Base-by-base conservation (phyloP, 2,888 invertebrate genomes). In the Folsomia candida region DNA sequence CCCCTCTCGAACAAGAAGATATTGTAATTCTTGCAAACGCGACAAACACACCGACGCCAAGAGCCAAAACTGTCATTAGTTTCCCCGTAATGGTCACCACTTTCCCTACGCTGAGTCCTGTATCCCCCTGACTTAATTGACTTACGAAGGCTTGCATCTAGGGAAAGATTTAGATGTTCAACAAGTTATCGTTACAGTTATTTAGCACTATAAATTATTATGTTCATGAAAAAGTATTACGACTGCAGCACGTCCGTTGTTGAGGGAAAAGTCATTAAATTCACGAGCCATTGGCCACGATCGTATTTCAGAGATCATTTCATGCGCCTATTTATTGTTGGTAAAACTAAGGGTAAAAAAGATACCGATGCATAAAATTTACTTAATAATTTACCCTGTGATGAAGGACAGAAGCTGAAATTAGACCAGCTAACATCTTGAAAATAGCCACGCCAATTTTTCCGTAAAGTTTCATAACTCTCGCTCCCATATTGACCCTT, bases 241-340 rank as follows among this genome's bases (percentile, higher is more conserved):
- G 25, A 79, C 74, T 18, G 78, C 71, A 20, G 75, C 75, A 65
- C 78, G 67, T 14, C 76, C 76, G 69, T 77, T 71, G 63, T 76
- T 76, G 14, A 77, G 63, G 27, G 72, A 60, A 63, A 76, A 78
- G 60, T 79, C 78, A 14, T 78, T 72, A 68, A 76, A 73, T 61
- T 79, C 77, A 29, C 79, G 69, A 51, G 76, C 75, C 79, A 79
- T 78, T 37, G 79, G 79, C 79, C 79, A 79, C 25, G 78, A 78
- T 25, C 77, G 69, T 22, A 79, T 74, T 66, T 76, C 72, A 37
- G 74, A 62, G 2, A 76, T 37, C 25, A 72, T 71, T 51, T 71
- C 73, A 62, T 79, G 79, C 27, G 79, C 77, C 79, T 76, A 25
- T n/a, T n/a, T n/a, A n/a, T n/a, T n/a, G n/a, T n/a, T n/a, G n/a